Evolutionary conservation across 2,797 vertebrate genomes (phyloP).

Genomic region (Microcaecilia unicolor): DNA sequence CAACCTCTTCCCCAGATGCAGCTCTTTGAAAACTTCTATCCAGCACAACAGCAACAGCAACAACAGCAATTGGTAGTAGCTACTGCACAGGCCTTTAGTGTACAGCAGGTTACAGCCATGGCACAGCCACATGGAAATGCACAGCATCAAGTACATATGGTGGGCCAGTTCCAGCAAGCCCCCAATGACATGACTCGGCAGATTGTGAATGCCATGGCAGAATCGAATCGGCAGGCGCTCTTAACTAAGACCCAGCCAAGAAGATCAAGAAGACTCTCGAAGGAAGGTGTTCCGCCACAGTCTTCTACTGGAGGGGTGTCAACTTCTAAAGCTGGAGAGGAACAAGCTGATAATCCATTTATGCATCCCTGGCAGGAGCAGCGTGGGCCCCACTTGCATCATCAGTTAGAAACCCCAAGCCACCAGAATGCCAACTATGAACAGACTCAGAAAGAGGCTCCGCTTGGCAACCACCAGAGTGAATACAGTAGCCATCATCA

Average conservation of each 20-base stretch:
- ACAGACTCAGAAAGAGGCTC: conserved; percentile 12
- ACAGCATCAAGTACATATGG: conserved; percentile 47
- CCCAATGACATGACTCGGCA: conserved; percentile 56
- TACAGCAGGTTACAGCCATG: conserved; percentile 42
- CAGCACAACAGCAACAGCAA: conserved; percentile 50
- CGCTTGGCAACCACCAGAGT: conserved; percentile 40
- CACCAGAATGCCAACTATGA: conserved; percentile 26
- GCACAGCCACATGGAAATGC: conserved; percentile 44
- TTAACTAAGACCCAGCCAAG: conserved; percentile 67
- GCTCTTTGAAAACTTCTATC: conserved; percentile 68
- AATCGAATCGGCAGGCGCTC: conserved; percentile 52
- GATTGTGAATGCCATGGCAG: conserved; percentile 57
- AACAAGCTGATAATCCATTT: conserved; percentile 45
- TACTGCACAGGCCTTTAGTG: conserved; percentile 45
- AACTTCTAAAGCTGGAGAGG: conserved; percentile 43
- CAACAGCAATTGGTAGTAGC: conserved; percentile 43
- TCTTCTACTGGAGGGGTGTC: conserved; percentile 34
- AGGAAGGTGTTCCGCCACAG: conserved; percentile 74
- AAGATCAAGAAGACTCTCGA: conserved; percentile 85
- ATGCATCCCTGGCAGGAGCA: conserved; percentile 57
- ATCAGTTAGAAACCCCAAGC: conserved; percentile 36
- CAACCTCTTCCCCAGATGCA: conserved; percentile 59
- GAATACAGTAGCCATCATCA: conserved; percentile 61
- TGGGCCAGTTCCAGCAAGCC: conserved; percentile 46
- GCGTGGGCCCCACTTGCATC: conserved; percentile 43